phyloP scores from a whole-genome alignment of 2,888 invertebrate species.

The Protophormia terraenovae region DNA sequence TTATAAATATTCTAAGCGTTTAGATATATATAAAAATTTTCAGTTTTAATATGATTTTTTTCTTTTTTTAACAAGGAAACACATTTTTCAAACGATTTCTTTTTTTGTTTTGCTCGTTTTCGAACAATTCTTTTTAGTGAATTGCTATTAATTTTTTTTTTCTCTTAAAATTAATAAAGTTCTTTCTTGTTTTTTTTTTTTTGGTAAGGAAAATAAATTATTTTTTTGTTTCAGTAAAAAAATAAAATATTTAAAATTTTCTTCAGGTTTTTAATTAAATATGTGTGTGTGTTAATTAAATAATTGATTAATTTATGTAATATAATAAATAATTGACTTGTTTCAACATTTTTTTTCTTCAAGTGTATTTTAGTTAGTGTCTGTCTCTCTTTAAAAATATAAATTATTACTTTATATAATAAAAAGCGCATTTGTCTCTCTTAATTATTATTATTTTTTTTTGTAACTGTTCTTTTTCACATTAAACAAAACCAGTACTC shows the following conservation, averaged over 20 bases:
- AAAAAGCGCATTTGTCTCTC: slow-evolving; percentile 48
- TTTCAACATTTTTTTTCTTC: slow-evolving; percentile 59
- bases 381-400: slow-evolving; percentile 67
- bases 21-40: not conserved
- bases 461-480: not conserved
- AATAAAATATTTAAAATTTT: slow-evolving; percentile 11
- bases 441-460: not conserved
- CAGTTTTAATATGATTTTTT: not conserved
- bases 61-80: slow-evolving; percentile 52
- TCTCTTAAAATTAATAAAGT: slow-evolving; percentile 6
- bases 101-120: slow-evolving; percentile 10
- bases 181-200: not conserved
- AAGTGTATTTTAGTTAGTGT: slow-evolving; percentile 51
- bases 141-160: not conserved
- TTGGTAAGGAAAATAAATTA: not conserved
- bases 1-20: not conserved
- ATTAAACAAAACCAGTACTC: slow-evolving; percentile 1
- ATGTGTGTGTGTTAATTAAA: slow-evolving; percentile 15
- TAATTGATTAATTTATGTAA: slow-evolving; percentile 21
- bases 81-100: slow-evolving; percentile 49
- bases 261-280: not conserved
- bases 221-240: not conserved
- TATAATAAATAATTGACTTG: slow-evolving; percentile 60
- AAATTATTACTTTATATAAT: slow-evolving; percentile 65
- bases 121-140: not conserved